A percentile compares a stretch with the other conserved stretches of the same genome.
phyloP scores from a whole-genome alignment of 2,888 invertebrate genomes.

The Pyrrhosoma nymphula region DNA sequence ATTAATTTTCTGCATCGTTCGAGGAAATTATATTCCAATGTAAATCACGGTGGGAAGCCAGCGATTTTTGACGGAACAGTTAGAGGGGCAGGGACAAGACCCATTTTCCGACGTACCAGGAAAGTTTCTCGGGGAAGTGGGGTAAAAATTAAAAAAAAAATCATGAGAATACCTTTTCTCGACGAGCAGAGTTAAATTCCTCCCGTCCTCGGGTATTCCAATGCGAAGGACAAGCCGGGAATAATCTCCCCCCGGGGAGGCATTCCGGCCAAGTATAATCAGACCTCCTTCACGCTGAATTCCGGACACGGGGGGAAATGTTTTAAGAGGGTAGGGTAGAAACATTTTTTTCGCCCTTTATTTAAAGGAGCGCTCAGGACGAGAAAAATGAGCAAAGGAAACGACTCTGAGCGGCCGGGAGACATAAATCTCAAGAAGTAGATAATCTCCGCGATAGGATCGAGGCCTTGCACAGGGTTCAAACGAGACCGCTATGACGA shows the following conservation, averaged over 20 bases:
- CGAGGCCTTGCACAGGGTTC: too few relatives aligned
- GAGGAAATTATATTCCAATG: background rate
- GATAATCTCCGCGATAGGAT: too few relatives aligned
- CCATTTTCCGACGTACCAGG: background rate
- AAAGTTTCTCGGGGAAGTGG: background rate
- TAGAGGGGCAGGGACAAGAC: background rate
- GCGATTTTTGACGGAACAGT: background rate
- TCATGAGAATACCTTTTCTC: background rate
- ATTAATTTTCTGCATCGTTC: background rate
- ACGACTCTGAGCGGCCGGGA: background rate
- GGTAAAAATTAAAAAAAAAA: background rate
- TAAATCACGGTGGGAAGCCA: background rate
- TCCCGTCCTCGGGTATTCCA: background rate
- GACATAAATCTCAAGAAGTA: too few relatives aligned
- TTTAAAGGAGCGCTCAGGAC: background rate
- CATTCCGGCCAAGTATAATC: background rate
- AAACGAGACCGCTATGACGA: too few relatives aligned
- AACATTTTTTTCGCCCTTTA: background rate
- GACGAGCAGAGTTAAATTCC: background rate
- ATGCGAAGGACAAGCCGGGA: background rate
- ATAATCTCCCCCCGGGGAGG: background rate
- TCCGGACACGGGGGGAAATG: background rate
- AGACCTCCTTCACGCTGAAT: background rate
- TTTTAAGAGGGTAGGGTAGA: background rate
- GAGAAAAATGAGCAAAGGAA: background rate